Percentiles rank a stretch among this genome's conserved stretches.
Evolutionary conservation across 2,797 vertebrate genomes (phyloP).

Genomic region (Cyclura pinguis): DNA sequence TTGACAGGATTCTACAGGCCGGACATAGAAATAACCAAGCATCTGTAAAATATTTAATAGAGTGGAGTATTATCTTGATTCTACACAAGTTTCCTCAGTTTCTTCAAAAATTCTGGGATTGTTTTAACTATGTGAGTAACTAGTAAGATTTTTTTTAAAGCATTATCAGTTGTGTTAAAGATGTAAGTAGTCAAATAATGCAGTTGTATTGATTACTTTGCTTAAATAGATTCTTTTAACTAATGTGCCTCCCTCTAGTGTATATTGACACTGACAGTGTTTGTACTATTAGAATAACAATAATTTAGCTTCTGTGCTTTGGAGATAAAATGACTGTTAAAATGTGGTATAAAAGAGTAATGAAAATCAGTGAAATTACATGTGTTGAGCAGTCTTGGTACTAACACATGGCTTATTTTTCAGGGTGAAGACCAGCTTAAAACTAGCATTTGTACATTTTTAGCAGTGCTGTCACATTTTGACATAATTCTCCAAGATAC

Average conservation of each 20-base stretch:
- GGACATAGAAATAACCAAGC: conserved; percentile 92
- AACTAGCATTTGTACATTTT: conserved; percentile 92
- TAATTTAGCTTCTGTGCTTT: not conserved
- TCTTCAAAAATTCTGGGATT: conserved; percentile 88
- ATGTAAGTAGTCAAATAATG: not conserved
- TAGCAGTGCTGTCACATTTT: conserved; percentile 92
- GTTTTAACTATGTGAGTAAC: conserved; percentile 85
- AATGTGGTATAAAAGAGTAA: not conserved
- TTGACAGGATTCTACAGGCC: conserved; percentile 87
- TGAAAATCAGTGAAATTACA: not conserved
- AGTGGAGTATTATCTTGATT: conserved; percentile 91
- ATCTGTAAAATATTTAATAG: conserved; percentile 94
- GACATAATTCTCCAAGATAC: conserved; percentile 84
- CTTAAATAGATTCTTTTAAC: not conserved
- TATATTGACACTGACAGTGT: not conserved
- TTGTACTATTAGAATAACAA: not conserved
- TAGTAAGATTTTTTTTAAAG: conserved; percentile 8
- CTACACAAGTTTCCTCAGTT: conserved; percentile 86
- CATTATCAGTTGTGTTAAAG: conserved; percentile 1
- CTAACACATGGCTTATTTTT: conserved; percentile 27
- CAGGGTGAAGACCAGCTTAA: conserved; percentile 90
- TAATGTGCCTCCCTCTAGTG: not conserved
- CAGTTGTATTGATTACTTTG: not conserved
- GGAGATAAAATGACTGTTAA: not conserved
- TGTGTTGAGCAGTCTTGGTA: not conserved